Percentiles rank a stretch among this genome's conserved stretches.
phyloP scores from a whole-genome alignment of 2,888 invertebrate genomes.

The Acleris literana region DNA sequence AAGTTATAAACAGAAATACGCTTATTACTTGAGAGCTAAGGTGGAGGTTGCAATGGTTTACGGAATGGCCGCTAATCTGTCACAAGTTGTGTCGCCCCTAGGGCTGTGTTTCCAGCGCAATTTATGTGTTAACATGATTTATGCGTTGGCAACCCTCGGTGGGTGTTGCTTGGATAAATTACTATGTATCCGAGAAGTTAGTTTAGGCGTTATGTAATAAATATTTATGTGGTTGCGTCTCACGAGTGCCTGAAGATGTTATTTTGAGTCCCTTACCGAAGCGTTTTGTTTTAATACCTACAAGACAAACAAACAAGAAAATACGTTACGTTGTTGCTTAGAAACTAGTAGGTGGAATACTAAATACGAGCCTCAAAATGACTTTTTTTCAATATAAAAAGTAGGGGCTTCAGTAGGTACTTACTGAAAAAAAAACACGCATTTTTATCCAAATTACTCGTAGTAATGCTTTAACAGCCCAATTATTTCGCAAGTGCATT shows the following conservation, averaged over 20 bases:
- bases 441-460: not conserved
- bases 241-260: too few species aligned
- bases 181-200: conserved; percentile 32
- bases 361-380: too few species aligned
- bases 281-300: too few species aligned
- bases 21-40: conserved; percentile 35
- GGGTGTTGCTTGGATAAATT: conserved; percentile 41
- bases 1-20: conserved; percentile 12
- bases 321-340: too few species aligned
- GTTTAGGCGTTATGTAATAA: conserved; percentile 23
- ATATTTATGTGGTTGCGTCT: not conserved
- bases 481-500: conserved; percentile 30
- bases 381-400: too few species aligned
- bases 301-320: too few species aligned
- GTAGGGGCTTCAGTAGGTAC: not conserved
- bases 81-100: conserved; percentile 66
- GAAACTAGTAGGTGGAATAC: too few species aligned
- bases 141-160: conserved; percentile 61
- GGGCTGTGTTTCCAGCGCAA: conserved; percentile 68
- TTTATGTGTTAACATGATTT: conserved; percentile 82
- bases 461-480: conserved; percentile 13
- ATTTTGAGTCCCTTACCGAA: too few species aligned
- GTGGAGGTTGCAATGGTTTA: conserved; percentile 40
- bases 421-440: not conserved
- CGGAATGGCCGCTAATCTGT: conserved; percentile 56